phyloP scores from a whole-genome alignment of 2,797 vertebrate species.

The Xiphorhynchus erythropygius region DNA sequence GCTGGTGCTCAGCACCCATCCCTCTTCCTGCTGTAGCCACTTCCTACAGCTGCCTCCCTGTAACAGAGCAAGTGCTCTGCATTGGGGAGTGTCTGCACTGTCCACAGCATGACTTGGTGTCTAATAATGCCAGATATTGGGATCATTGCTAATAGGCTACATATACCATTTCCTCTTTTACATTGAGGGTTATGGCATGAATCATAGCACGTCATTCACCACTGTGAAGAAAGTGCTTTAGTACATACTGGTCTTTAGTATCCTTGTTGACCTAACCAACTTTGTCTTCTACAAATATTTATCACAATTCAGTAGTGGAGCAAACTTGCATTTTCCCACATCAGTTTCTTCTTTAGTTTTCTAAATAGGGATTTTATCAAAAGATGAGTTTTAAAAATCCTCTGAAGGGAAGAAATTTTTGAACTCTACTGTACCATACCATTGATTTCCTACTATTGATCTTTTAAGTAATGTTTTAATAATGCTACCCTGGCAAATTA shows the following conservation, averaged over 20 bases:
- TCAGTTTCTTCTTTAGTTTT: slow-evolving; percentile 11
- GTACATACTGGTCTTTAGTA: background rate
- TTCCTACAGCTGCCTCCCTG: background rate
- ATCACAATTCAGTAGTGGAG: background rate
- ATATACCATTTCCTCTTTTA: background rate
- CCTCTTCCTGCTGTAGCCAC: background rate
- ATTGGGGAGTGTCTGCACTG: background rate
- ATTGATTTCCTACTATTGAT: slow-evolving; percentile 53
- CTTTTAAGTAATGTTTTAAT: slow-evolving; percentile 23
- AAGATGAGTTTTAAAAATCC: slow-evolving; percentile 35
- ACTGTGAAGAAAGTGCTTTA: background rate
- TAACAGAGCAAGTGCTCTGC: background rate
- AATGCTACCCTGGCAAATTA: slow-evolving; percentile 18
- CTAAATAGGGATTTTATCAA: slow-evolving; percentile 33
- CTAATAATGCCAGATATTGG: background rate
- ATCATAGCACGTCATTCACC: background rate
- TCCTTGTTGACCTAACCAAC: background rate
- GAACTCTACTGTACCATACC: background rate
- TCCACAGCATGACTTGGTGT: accelerated
- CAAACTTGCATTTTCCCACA: background rate
- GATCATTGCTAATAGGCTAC: background rate
- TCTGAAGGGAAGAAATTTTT: slow-evolving; percentile 33
- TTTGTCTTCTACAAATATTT: background rate
- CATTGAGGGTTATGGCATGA: accelerated
- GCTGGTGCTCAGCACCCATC: background rate